Base-by-base conservation (phyloP, 2,113 vertebrate genomes). In the Pampusana beccarii region DNA sequence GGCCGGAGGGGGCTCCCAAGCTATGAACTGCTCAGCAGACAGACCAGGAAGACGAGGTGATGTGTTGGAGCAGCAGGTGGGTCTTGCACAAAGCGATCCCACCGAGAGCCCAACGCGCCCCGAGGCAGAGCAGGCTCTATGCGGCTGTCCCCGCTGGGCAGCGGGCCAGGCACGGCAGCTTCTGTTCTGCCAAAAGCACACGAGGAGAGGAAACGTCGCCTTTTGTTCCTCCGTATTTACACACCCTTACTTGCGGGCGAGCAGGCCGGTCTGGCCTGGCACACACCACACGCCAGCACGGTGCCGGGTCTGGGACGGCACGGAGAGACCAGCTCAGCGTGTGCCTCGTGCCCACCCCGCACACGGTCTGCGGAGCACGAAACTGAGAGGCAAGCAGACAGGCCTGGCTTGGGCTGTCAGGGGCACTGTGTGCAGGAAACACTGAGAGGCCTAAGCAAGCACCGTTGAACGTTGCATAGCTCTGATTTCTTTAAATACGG, bases 231-330 rank as follows among this genome's bases (percentile, higher is more conserved):
- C 54, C 60, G 54, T 91, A 58, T 90, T 84, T 42, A 17, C 31
- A 25, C 0, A 4, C 46, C 67, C 48, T 57, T 13, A 15, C 33
- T 24, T 6, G 67, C 38, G 13, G 8, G 8, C 5, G 83, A 44
- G 4, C 38, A 28, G 74, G 69, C n/a, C 48, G 17, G 51, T 9
- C 60, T 3, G 71, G 91, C 93, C 90, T 20, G 44, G 79, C 79
- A 44, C 3, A 0, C 17, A 23, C 42, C 36, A 31, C 24, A 11
- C 51, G 15, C 2, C 2, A 16, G 46, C 46, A 25, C 0, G 0
- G 50, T 51, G 29, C 78, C 69, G 11, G 74, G 18, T 4, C n/a
- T 1, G 3, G 23, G 36, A 54, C 50, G 4, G 9, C 6, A 0
- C 10, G 44, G 17, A 14, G 44, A 23, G 64, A 60, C 11, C 54